Percentiles rank a stretch among this genome's conserved stretches.
These are phyloP conservation scores for Macrophya alboannulata DNA, from an alignment of 2,888 invertebrate genomes.

Conservation along the genomic window DNA sequence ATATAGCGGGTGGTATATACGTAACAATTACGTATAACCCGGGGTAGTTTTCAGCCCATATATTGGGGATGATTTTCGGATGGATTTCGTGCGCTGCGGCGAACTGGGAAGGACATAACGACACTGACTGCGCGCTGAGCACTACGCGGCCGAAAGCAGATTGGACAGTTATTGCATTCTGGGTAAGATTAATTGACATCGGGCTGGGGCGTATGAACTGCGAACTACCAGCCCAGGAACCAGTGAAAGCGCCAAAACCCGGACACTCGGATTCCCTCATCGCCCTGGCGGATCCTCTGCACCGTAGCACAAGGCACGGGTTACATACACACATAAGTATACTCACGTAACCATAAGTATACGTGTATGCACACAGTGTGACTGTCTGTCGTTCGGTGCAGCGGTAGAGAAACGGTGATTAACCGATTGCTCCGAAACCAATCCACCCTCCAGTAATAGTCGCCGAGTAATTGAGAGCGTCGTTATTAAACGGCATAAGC, in stretches of 20 bases:
- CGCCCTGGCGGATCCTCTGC: not conserved
- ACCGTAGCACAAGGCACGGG: constrained; percentile 3
- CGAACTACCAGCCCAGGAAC: constrained; percentile 13
- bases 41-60: constrained; percentile 22
- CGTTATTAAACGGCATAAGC: constrained; percentile 54
- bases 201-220: constrained; percentile 59
- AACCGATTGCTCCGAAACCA: constrained; percentile 75
- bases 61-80: constrained; percentile 34
- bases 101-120: constrained; percentile 65
- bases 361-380: not conserved
- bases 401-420: constrained; percentile 74
- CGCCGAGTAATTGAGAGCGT: constrained; percentile 76
- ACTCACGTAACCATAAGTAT: not conserved
- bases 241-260: constrained; percentile 35
- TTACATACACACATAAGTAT: constrained; percentile 15
- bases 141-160: constrained; percentile 75
- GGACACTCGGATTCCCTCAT: constrained; percentile 11
- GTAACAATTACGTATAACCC: constrained; percentile 30
- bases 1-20: constrained; percentile 26
- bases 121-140: constrained; percentile 69
- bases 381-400: not conserved
- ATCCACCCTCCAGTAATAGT: constrained; percentile 64
- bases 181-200: constrained; percentile 79
- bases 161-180: constrained; percentile 81
- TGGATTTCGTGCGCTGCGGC: constrained; percentile 52